Evolutionary conservation across 2,797 vertebrate genomes (phyloP).

Genomic region (Vespertilio murinus): DNA sequence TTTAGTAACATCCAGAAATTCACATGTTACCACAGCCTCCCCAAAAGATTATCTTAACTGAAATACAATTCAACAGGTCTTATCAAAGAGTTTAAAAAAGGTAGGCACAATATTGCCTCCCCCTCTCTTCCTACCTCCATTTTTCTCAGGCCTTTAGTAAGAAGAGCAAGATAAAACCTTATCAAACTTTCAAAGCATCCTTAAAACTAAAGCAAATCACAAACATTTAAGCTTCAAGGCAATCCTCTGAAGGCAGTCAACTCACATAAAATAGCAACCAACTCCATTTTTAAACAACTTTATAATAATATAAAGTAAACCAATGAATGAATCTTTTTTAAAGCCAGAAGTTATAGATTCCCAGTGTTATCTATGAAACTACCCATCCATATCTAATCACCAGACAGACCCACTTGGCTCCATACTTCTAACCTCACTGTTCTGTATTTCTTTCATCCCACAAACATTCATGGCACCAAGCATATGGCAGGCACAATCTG

Average conservation of each 20-base stretch:
- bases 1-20: constrained; percentile 2
- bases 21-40: not conserved
- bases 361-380: not conserved
- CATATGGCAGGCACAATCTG: not conserved
- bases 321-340: not conserved
- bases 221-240: constrained; percentile 41
- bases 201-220: constrained; percentile 51
- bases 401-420: not conserved
- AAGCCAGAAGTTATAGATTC: not conserved
- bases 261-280: constrained; percentile 17
- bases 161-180: constrained; percentile 39
- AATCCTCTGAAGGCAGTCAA: constrained; percentile 33
- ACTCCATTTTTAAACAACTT: constrained; percentile 36
- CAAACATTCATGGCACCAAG: constrained; percentile 29
- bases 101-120: not conserved
- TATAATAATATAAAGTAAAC: constrained; percentile 28
- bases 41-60: constrained; percentile 18
- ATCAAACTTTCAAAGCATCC: constrained; percentile 42
- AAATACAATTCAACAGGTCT: constrained; percentile 43
- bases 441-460: not conserved
- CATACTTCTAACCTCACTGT: not conserved
- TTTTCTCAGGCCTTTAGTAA: constrained; percentile 32
- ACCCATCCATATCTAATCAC: not conserved
- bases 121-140: not conserved
- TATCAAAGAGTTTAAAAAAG: constrained; percentile 6